phyloP scores from a whole-genome alignment of 2,113 vertebrate genomes.

The Vimba vimba region DNA sequence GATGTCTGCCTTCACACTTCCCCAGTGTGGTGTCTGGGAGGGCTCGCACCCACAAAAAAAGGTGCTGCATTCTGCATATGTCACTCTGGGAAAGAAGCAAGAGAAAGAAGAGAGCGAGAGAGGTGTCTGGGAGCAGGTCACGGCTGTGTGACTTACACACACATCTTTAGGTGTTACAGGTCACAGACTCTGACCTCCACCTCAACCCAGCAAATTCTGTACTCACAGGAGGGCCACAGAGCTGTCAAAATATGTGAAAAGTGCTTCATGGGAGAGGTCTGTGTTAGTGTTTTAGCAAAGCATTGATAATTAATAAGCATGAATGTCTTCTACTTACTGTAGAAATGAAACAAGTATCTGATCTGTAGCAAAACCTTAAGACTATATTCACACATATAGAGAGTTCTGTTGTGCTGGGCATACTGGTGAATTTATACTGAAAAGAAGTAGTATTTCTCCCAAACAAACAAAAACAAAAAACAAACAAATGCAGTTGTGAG shows the following conservation, averaged over 20 bases:
- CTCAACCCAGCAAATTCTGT: background rate
- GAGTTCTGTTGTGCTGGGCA: background rate
- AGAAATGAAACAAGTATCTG: background rate
- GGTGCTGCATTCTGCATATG: constrained; percentile 70
- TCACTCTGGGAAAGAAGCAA: constrained; percentile 43
- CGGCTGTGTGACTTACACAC: constrained; percentile 14
- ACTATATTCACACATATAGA: background rate
- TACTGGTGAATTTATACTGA: background rate
- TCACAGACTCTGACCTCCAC: constrained; percentile 36
- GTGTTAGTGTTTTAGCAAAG: constrained; percentile 11
- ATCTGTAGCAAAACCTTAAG: background rate
- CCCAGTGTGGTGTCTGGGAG: constrained; percentile 54
- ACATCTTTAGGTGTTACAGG: constrained; percentile 26
- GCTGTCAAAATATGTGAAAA: constrained; percentile 28
- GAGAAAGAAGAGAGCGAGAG: constrained; percentile 22
- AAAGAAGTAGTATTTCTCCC: background rate
- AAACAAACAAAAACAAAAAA: background rate
- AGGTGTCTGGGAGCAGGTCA: constrained; percentile 1
- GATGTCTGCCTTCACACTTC: constrained; percentile 24
- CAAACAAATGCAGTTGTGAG: background rate
- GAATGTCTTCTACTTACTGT: background rate
- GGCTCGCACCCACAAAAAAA: constrained; percentile 65
- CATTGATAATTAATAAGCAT: constrained; percentile 38
- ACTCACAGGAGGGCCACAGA: background rate
- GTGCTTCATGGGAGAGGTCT: background rate